Conservation (phyloP, 2,888 invertebrate genomes). For the Busseola fusca region DNA sequence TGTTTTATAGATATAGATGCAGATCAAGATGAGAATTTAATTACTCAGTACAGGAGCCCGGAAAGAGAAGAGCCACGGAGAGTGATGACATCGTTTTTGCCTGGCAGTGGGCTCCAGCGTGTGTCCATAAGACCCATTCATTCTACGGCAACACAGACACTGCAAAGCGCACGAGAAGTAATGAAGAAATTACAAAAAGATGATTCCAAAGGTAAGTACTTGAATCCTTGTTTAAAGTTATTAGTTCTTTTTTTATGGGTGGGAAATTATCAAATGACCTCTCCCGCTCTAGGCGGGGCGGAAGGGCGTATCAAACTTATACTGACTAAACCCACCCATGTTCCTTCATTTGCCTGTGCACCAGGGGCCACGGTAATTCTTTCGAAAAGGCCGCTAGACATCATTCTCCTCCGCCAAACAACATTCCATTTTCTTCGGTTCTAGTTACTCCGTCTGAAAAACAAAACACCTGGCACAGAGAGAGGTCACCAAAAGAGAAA, state of each 20-base stretch:
- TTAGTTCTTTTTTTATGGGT: no score
- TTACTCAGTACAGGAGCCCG: conserved; percentile 76
- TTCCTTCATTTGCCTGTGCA: no score
- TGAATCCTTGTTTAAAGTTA: background rate
- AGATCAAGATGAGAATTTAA: conserved; percentile 76
- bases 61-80: conserved; percentile 79
- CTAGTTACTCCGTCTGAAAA: background rate
- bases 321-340: no score
- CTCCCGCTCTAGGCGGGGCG: no score
- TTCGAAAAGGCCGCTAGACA: background rate
- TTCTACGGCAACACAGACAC: conserved; percentile 70
- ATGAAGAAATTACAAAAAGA: conserved; percentile 75
- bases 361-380: no score
- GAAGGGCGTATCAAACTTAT: no score
- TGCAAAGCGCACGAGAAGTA: conserved; percentile 73
- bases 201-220: conserved; percentile 73
- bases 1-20: conserved; percentile 84
- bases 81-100: conserved; percentile 80
- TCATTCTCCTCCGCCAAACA: background rate
- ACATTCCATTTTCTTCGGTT: background rate
- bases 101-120: conserved; percentile 84
- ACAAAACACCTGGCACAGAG: background rate
- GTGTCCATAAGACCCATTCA: conserved; percentile 79
- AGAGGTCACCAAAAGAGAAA: no score
- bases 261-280: no score